phyloP scores from a whole-genome alignment of 2,797 vertebrate genomes.

The Poeciliopsis paucimaculata region DNA sequence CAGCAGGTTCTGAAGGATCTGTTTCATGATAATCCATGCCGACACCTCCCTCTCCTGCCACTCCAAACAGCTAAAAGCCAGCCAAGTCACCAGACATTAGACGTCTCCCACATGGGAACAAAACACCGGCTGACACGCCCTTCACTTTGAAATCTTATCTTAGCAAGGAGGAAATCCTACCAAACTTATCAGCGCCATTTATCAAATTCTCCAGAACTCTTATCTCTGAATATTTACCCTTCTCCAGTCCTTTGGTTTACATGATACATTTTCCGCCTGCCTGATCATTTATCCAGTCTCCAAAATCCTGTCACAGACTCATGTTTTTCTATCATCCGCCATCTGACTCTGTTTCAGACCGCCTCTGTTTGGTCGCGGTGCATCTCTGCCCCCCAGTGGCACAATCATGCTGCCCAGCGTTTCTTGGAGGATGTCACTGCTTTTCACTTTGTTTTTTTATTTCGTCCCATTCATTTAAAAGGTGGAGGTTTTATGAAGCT shows the following conservation, averaged over 20 bases:
- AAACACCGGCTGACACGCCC: constrained; percentile 40
- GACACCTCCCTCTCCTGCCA: constrained; percentile 11
- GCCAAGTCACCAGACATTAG: constrained; percentile 14
- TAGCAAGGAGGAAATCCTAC: constrained; percentile 34
- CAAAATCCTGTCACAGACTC: constrained; percentile 53
- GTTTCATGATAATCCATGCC: constrained; percentile 24
- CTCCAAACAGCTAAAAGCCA: constrained; percentile 10
- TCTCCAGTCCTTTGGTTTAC: constrained; percentile 50
- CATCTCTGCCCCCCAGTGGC: constrained; percentile 75
- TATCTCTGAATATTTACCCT: constrained; percentile 55
- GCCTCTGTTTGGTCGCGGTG: constrained; percentile 14
- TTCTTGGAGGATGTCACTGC: not conserved
- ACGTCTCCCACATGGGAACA: constrained; percentile 10
- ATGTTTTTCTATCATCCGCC: constrained; percentile 41
- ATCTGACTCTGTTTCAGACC: constrained; percentile 13
- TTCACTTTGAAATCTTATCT: constrained; percentile 56
- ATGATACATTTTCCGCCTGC: constrained; percentile 55
- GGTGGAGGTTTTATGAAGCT: not conserved
- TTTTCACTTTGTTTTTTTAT: not conserved
- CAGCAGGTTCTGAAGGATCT: constrained; percentile 30
- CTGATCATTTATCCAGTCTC: constrained; percentile 63
- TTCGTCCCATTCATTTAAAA: not conserved
- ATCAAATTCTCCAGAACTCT: constrained; percentile 51
- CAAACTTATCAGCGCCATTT: constrained; percentile 54
- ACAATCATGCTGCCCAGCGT: not conserved